Conservation (phyloP, 2,888 invertebrate genomes). For the Philereme vetulata region DNA sequence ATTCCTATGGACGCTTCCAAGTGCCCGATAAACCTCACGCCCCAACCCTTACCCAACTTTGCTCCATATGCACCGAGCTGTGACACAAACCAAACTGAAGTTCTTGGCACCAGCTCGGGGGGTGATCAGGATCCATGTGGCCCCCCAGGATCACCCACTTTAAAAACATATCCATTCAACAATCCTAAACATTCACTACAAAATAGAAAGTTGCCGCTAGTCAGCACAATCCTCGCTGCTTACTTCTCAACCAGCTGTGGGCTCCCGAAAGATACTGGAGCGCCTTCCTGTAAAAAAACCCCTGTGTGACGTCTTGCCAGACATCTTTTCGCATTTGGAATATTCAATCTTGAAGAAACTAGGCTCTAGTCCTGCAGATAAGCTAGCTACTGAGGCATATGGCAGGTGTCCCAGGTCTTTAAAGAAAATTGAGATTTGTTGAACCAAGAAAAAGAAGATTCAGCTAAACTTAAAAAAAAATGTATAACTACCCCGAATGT, state of each 20-base stretch:
- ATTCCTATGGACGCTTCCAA: neutral
- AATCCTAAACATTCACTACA: conserved; percentile 19
- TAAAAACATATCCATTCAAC: conserved; percentile 23
- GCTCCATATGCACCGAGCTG: conserved; percentile 7
- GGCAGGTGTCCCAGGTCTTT: conserved; percentile 4
- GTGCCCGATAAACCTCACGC: neutral
- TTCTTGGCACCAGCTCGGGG: too few relatives aligned
- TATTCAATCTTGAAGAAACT: conserved; percentile 4
- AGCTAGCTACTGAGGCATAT: neutral
- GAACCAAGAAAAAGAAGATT: too few relatives aligned
- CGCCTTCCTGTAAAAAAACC: neutral
- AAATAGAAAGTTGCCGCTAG: conserved; percentile 6
- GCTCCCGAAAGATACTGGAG: neutral
- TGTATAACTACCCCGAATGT: neutral
- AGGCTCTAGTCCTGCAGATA: conserved; percentile 1
- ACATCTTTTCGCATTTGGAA: conserved; percentile 5
- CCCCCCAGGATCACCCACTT: too few relatives aligned
- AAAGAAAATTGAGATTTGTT: neutral
- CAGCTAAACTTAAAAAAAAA: conserved; percentile 9
- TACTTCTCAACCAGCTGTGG: conserved; percentile 39
- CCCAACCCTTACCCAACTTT: neutral
- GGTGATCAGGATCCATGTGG: too few relatives aligned
- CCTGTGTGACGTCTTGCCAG: neutral
- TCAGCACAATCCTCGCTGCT: conserved; percentile 31
- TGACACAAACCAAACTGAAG: conserved; percentile 24